phyloP scores from a whole-genome alignment of 2,113 vertebrate species.

The Oceanites oceanicus region DNA sequence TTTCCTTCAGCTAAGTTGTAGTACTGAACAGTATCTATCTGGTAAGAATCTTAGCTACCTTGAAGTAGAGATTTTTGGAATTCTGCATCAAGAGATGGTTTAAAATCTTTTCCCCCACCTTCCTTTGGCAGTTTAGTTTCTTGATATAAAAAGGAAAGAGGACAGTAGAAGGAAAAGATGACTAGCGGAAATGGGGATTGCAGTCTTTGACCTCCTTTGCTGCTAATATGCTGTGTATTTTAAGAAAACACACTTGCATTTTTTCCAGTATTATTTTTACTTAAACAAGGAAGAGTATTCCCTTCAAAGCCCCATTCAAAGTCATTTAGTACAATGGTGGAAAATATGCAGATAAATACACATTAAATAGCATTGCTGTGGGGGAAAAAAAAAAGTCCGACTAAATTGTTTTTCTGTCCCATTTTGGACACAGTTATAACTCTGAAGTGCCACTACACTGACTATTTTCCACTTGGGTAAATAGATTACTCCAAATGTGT shows the following conservation, averaged over 20 bases:
- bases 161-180: neutral
- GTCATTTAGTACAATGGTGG: neutral
- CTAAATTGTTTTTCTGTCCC: neutral
- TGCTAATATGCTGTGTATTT: neutral
- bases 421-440: neutral
- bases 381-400: neutral
- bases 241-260: neutral
- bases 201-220: neutral
- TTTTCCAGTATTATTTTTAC: neutral
- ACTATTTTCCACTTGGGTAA: neutral
- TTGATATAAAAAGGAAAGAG: neutral
- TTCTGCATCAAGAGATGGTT: neutral
- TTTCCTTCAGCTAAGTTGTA: neutral
- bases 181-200: neutral
- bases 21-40: neutral
- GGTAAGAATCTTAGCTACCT: neutral
- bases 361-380: neutral
- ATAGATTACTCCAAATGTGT: neutral
- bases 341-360: neutral
- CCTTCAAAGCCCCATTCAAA: neutral
- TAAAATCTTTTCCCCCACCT: neutral
- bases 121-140: neutral
- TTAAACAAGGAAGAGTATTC: neutral
- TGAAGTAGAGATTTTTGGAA: neutral
- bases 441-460: neutral